Evolutionary conservation across 2,888 invertebrate species (phyloP), one percentile per base, ranked within the genome.

Genomic region (Agapetus fuscipes): DNA sequence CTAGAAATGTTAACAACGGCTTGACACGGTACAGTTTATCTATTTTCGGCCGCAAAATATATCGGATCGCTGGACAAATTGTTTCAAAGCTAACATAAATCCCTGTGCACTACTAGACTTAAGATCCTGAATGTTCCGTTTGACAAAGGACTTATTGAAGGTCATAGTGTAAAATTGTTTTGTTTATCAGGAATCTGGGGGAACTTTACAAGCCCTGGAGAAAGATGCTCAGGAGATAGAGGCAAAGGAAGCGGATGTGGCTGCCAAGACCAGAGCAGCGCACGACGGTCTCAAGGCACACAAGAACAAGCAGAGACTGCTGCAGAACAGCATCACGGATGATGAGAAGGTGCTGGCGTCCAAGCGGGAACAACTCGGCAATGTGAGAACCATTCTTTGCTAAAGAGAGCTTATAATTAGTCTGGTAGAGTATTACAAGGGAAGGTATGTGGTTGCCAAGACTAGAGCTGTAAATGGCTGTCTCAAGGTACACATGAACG

Each of bases 241-340:
- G 56, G 78, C 76, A 49, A 56, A 61, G 0, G 84, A 88, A 53
- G 83, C 82, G 1, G 72, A 77, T 38, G 62, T 76, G 1, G 63
- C 71, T 35, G 79, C 81, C 9, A 71, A 71, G 49, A 63, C 74
- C 0, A 81, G 80, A 53, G 72, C 79, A 4, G 72, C 76, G 10
- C 74, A 74, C 48, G 79, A 80, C 37, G 75, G 68, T 33, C 67
- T 86, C 9, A 74, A 75, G 43, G 71, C 75, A 28, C 84, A 85
- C 54, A 68, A 76, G 39, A 80, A 79, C 51, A 78, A 79, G 46
- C 66, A 77, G n/a, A 72, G 72, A 25, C 75, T 82, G 51, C 61
- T 88, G 25, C 65, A 74, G 46, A 78, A 76, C 48, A 80, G 77
- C 51, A 64, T 82, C 3, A 57, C 57, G 1, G 85, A 84, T 40